Base-by-base conservation (phyloP, 2,888 invertebrate species). In the Hoplodrina blanda region DNA sequence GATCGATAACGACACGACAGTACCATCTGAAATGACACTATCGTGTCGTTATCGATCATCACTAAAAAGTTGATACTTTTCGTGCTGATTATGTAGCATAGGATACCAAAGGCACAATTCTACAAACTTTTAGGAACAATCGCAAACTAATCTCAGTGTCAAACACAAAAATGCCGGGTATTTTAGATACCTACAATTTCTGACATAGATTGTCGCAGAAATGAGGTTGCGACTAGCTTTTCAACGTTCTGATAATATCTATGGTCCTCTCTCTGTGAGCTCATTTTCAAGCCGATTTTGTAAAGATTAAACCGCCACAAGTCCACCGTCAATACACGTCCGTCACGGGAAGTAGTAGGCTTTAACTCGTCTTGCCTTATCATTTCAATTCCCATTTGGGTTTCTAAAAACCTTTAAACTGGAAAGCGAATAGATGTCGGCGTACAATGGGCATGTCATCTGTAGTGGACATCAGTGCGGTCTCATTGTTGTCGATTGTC, bases 401-500 rank as follows among this genome's bases (percentile, higher is more conserved):
- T 63, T 72, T 61, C 78, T 83, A 84, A 83, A 85, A 86, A 85
- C 85, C 82, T 79, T 82, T 82, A 77, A 86, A 82, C 85, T 85
- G 77, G 78, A 73, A 54, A 76, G 73, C 81, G 78, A 88, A 87
- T 85, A 87, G 85, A 89, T 81, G 82, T 82, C 76, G 60, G 71
- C 69, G 73, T 71, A 90, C 91, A 92, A 92, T 90, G 72, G 87
- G 25, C 71, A 83, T 87, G 87, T 88, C 89, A 89, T 85, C 84
- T 87, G 80, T 79, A 69, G 85, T 89, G 88, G 87, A 90, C 92
- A 90, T 91, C 92, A 91, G 87, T 84, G 81, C 84, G 80, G 89
- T 81, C 79, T 90, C 91, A 92, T 95, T 95, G 94, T 83, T 89
- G 87, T 85, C 75, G 72, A 78, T 84, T 83, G 87, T 88, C 81